These are phyloP conservation scores for Nasalis larvatus DNA, from an alignment of 2,113 vertebrate species.

Conservation along the genomic window DNA sequence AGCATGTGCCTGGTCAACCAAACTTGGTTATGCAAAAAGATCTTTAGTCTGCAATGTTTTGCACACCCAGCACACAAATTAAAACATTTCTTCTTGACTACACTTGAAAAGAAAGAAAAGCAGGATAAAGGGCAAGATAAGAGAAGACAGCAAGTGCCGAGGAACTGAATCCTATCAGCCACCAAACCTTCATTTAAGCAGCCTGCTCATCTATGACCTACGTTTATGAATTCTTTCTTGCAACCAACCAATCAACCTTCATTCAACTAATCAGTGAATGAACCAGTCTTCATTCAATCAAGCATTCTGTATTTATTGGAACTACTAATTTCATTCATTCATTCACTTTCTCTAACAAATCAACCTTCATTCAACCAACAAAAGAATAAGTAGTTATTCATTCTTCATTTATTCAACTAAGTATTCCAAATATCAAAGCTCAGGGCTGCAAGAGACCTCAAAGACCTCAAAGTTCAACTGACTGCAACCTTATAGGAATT, in stretches of 20 bases:
- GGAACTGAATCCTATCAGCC: background rate
- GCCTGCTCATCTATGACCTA: background rate
- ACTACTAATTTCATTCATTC: background rate
- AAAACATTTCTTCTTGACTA: slow-evolving; percentile 28
- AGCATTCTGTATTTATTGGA: background rate
- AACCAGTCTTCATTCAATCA: slow-evolving; percentile 8
- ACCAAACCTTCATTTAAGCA: background rate
- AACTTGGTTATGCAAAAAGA: slow-evolving; percentile 47
- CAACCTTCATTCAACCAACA: background rate
- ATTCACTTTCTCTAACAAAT: slow-evolving; percentile 21
- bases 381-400: slow-evolving; percentile 28
- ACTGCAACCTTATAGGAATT: background rate
- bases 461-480: background rate
- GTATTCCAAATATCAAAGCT: slow-evolving; percentile 1
- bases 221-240: slow-evolving; percentile 8
- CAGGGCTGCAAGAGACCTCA: background rate
- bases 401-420: background rate
- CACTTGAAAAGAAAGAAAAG: slow-evolving; percentile 15
- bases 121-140: background rate
- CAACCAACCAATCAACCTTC: background rate
- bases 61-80: background rate
- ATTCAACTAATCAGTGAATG: background rate
- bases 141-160: background rate
- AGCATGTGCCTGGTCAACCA: background rate
- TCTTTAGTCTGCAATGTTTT: slow-evolving; percentile 33